These are phyloP conservation scores for Orchesella flavescens DNA, from an alignment of 2,888 invertebrate genomes.

Conservation along the genomic window DNA sequence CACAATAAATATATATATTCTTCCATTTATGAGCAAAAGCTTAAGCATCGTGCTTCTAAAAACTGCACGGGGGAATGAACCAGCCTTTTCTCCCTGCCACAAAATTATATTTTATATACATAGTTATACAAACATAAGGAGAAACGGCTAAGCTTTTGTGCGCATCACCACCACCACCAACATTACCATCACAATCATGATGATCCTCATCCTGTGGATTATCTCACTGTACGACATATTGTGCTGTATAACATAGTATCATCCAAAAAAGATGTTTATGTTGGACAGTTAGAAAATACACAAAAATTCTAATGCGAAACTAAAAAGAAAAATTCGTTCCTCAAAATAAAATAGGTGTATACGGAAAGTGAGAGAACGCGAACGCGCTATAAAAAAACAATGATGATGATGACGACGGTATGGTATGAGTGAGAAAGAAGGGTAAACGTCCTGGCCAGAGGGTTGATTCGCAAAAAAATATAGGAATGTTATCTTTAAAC, in stretches of 20 bases:
- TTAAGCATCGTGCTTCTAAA: background rate
- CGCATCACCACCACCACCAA: conserved; percentile 9
- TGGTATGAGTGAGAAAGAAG: conserved; percentile 39
- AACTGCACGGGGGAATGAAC: conserved; percentile 45
- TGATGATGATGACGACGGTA: conserved; percentile 20
- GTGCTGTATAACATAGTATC: conserved; percentile 15
- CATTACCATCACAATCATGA: conserved; percentile 21
- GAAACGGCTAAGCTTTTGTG: conserved; percentile 24
- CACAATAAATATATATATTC: background rate
- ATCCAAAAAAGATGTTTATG: conserved; percentile 17
- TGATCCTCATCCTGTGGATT: background rate
- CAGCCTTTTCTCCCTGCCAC: conserved; percentile 9
- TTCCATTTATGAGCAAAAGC: conserved; percentile 16
- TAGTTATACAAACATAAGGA: no score
- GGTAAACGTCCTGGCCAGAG: conserved; percentile 63
- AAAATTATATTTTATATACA: background rate
- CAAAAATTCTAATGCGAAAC: conserved; percentile 25
- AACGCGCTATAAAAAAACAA: background rate
- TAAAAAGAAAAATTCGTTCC: conserved; percentile 26
- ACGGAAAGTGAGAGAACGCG: background rate
- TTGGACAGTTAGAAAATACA: conserved; percentile 15
- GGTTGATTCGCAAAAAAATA: conserved; percentile 61
- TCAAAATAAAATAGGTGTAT: conserved; percentile 27
- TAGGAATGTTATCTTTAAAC: conserved; percentile 45
- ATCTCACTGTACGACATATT: background rate